Percentiles rank a stretch among this genome's conserved stretches.
phyloP scores from a whole-genome alignment of 92 coral and sea anemone genomes.

The Umimayanthus chanpuru region DNA sequence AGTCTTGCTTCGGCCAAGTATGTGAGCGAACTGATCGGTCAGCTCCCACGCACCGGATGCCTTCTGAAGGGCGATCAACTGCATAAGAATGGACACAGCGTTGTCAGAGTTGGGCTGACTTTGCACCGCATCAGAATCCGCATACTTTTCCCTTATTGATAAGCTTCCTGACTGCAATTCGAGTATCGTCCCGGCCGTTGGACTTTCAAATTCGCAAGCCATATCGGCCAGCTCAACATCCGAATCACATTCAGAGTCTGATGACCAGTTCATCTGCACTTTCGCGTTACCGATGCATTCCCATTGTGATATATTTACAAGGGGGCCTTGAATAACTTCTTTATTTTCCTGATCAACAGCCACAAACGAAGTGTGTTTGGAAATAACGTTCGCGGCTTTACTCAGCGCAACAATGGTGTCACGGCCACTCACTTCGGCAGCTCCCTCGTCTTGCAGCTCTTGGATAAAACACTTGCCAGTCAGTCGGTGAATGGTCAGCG shows the following conservation, averaged over 20 bases:
- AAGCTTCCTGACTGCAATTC: background rate
- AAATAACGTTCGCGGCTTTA: slow-evolving; percentile 24
- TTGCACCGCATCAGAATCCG: background rate
- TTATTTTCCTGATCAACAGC: slow-evolving; percentile 29
- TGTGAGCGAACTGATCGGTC: slow-evolving; percentile 23
- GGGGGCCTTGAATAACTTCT: slow-evolving; percentile 9
- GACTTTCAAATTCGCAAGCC: background rate
- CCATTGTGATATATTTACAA: background rate
- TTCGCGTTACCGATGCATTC: background rate
- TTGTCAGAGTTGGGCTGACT: background rate
- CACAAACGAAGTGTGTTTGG: slow-evolving; percentile 43
- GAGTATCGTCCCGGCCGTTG: background rate
- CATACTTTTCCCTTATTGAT: background rate
- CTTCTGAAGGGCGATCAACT: slow-evolving; percentile 37
- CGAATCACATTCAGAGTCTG: background rate
- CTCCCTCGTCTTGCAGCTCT: slow-evolving; percentile 11
- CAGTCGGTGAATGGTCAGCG: slow-evolving; percentile 40
- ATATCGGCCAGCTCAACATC: no score
- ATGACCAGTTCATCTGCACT: background rate
- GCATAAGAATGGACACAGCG: background rate
- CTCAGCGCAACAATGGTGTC: background rate
- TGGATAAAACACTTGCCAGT: slow-evolving; percentile 42
- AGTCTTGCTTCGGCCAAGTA: background rate
- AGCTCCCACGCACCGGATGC: slow-evolving; percentile 38
- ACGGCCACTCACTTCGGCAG: background rate